Percentiles rank a stretch among this genome's conserved stretches.
Conservation (phyloP, 2,113 vertebrate genomes). For the Smithornis capensis region DNA sequence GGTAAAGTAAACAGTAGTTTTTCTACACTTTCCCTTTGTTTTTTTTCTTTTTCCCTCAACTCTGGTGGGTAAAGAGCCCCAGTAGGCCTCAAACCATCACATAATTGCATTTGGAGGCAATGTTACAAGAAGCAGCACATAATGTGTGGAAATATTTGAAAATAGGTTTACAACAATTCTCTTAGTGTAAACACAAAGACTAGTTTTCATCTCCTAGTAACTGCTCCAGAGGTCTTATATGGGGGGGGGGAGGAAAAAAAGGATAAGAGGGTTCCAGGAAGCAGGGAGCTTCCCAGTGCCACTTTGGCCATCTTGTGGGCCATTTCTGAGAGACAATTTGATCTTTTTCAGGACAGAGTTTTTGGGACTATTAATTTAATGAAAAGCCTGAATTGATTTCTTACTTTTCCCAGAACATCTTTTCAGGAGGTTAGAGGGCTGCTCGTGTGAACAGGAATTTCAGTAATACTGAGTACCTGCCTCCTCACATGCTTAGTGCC, state of each 20-base stretch:
- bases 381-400: not conserved
- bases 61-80: no score
- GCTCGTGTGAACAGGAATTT: not conserved
- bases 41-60: no score
- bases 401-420: not conserved
- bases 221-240: not conserved
- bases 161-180: constrained; percentile 29
- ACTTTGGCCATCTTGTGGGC: not conserved
- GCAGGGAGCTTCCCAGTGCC: not conserved
- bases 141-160: constrained; percentile 53
- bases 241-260: not conserved
- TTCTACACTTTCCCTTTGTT: no score
- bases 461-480: not conserved
- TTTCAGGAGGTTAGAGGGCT: not conserved
- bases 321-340: not conserved
- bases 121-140: no score
- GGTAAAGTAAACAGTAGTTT: no score
- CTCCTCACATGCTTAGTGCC: not conserved
- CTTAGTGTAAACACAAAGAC: not conserved
- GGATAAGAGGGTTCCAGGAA: not conserved
- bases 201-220: not conserved
- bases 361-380: not conserved
- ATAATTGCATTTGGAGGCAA: no score
- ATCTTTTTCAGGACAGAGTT: not conserved
- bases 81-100: no score